Conservation (phyloP, 2,888 invertebrate genomes). For the Sycophila texana region DNA sequence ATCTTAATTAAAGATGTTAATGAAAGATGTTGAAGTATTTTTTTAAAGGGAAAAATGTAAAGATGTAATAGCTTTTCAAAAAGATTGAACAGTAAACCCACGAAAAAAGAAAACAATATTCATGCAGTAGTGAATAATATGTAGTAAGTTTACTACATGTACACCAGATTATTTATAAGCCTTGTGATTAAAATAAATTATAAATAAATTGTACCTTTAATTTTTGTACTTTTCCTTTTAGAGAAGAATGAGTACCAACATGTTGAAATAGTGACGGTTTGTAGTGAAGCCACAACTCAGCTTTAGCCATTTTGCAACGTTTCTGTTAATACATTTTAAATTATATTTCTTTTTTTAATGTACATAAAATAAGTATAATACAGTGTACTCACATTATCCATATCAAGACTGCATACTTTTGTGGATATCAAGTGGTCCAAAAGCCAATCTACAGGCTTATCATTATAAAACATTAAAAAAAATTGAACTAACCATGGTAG, state of each 20-base stretch:
- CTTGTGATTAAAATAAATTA: constrained; percentile 73
- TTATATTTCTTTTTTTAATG: not conserved
- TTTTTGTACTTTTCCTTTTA: constrained; percentile 97
- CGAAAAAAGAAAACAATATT: no score
- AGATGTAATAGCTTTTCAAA: no score
- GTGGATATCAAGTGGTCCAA: constrained; percentile 92
- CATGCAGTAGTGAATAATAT: no score
- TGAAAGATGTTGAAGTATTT: no score
- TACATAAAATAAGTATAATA: no score
- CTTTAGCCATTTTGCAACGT: constrained; percentile 87
- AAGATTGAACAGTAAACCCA: no score
- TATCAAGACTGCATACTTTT: constrained; percentile 91
- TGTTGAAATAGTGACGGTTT: constrained; percentile 96
- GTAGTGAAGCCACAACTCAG: constrained; percentile 88
- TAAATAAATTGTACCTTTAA: constrained; percentile 82
- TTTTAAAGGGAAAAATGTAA: no score
- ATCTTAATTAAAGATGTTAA: no score
- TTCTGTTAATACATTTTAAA: constrained; percentile 80
- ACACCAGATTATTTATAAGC: no score
- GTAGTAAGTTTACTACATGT: no score
- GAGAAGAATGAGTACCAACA: constrained; percentile 94
- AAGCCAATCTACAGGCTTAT: constrained; percentile 98
- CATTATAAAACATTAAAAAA: constrained; percentile 95
- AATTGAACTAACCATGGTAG: constrained; percentile 92
- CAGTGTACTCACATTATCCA: constrained; percentile 80